phyloP scores from a whole-genome alignment of 1,140 invertebrate genomes.

The Drosophila melanica region DNA sequence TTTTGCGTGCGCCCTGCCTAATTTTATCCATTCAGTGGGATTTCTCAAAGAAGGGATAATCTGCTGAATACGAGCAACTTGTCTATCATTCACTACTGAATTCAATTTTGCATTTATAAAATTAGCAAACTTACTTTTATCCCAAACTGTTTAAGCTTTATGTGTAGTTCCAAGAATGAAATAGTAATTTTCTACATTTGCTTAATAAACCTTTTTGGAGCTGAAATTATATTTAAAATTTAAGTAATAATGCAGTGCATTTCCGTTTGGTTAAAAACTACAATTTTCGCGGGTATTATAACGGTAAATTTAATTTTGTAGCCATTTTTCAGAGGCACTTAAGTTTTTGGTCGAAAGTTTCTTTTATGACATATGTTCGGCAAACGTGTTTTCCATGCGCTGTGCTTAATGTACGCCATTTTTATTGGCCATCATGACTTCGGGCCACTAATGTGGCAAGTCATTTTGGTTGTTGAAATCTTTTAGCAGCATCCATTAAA shows the following conservation, averaged over 20 bases:
- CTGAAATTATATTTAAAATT: too few relatives aligned
- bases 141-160: background rate
- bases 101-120: background rate
- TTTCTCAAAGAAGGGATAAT: background rate
- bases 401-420: constrained; percentile 52
- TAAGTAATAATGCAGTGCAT: too few relatives aligned
- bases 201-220: too few relatives aligned
- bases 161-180: too few relatives aligned
- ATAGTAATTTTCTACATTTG: too few relatives aligned
- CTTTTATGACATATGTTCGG: constrained; percentile 60
- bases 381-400: constrained; percentile 59
- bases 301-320: background rate
- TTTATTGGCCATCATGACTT: constrained; percentile 54
- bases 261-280: too few relatives aligned
- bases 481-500: constrained; percentile 68
- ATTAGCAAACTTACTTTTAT: background rate
- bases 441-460: constrained; percentile 58
- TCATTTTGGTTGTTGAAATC: constrained; percentile 53
- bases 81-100: background rate
- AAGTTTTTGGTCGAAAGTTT: constrained; percentile 8
- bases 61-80: background rate
- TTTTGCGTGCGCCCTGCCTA: constrained; percentile 3
- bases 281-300: too few relatives aligned
- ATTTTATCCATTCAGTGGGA: background rate
- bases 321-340: background rate